Base-by-base conservation (phyloP, 1,140 invertebrate genomes). In the Lordiphosa stackelbergi region DNA sequence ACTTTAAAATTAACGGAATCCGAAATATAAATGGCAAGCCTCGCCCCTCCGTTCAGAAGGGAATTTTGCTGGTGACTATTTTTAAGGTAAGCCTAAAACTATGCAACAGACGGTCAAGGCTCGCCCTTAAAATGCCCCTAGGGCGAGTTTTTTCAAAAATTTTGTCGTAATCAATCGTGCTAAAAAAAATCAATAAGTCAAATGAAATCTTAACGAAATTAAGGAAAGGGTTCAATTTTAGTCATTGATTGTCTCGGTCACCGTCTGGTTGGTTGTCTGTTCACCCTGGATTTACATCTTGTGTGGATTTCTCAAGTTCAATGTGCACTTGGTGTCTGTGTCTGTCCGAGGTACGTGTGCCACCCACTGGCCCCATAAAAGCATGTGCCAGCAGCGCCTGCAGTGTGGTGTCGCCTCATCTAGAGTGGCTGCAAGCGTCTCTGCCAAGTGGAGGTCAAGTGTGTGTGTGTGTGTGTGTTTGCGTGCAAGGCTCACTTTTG, bases 241-340 rank as follows among this genome's bases (percentile, higher is more conserved):
- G 28, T 31, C 28, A 46, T 41, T 40, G 42, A 47, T 53, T 64
- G 40, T 12, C 5, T 42, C 9, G 28, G 28, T 31, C 28, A 1
- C 28, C 28, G 28, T 42, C 35, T 12, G 13, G 7, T 24, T 24
- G 35, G 31, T 49, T 49, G 16, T 16, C 7, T 16, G 16, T 41
- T 13, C 38, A 40, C 11, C 37, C 5, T 31, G 28, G 8, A 53
- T 46, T 36, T 62, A 38, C 28, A 45, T 64, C 12, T 13, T 37
- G 38, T 31, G 12, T 47, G 37, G 49, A 42, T 31, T 66, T 47
- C 49, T 84, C 77, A 83, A 83, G 77, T 83, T 83, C 77, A 83
- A 83, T 69, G 52, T 69, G 72, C 77, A 83, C 69, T 83, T 77
- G 57, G 59, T 19, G 19, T 19, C 19, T 19, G 59, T 19, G 19